Evolutionary conservation across 2,797 vertebrate genomes (phyloP).

Genomic region (Micrastur ruficollis): DNA sequence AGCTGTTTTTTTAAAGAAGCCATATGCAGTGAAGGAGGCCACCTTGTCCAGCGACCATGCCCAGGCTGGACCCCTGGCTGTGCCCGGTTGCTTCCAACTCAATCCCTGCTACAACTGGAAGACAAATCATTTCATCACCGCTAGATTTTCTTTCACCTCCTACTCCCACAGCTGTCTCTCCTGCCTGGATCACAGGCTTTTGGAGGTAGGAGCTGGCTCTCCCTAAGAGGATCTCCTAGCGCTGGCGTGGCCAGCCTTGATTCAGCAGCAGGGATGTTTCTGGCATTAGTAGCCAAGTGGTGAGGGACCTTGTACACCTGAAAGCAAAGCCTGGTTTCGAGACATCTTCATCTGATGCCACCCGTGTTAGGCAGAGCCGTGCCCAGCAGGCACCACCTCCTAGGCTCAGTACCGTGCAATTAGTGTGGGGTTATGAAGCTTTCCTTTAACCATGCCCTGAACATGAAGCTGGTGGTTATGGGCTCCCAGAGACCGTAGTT

Average conservation of each 20-base stretch:
- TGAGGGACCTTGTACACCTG: neutral
- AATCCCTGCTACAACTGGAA: neutral
- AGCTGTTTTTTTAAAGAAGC: neutral
- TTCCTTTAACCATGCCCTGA: neutral
- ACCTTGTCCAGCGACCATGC: neutral
- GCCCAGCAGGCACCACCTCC: neutral
- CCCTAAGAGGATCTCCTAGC: neutral
- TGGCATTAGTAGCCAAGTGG: neutral
- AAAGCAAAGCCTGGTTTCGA: neutral
- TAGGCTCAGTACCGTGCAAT: neutral
- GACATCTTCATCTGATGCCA: neutral
- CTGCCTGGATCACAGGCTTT: neutral
- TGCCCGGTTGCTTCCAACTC: neutral
- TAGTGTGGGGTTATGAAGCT: neutral
- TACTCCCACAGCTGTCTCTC: neutral
- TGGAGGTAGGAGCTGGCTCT: neutral
- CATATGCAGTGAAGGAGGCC: neutral
- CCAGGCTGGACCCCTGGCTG: neutral
- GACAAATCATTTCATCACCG: neutral
- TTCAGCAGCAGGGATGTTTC: neutral
- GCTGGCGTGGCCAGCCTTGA: neutral
- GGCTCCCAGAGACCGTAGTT: neutral
- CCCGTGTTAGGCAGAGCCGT: accelerated
- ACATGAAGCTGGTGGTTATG: accelerated
- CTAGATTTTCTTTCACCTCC: neutral